These are phyloP conservation scores for Dendrocincla tyrannina DNA, from an alignment of 2,797 vertebrate genomes.

Conservation along the genomic window DNA sequence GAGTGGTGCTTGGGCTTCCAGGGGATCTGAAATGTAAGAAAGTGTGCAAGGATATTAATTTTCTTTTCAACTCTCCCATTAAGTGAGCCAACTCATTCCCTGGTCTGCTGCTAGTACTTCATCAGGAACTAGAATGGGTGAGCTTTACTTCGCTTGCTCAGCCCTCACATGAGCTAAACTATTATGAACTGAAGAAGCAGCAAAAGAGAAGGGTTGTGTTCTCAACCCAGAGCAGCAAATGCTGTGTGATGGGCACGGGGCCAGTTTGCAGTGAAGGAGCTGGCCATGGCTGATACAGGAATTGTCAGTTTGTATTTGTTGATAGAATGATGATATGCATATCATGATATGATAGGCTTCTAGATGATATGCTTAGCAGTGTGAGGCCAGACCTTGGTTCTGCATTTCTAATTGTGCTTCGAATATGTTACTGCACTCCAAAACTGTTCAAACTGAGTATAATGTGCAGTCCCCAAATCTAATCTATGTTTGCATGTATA, in stretches of 20 bases:
- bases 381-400: background rate
- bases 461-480: background rate
- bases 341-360: background rate
- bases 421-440: background rate
- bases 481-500: background rate
- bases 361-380: background rate
- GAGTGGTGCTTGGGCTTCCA: background rate
- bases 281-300: background rate
- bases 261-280: background rate
- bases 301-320: background rate
- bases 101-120: background rate
- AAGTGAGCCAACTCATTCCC: background rate
- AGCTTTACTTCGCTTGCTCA: background rate
- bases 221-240: background rate
- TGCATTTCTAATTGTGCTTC: background rate
- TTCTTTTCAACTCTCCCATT: background rate
- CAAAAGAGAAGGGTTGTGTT: background rate
- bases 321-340: too few relatives aligned
- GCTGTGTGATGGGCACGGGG: rapidly evolving
- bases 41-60: background rate
- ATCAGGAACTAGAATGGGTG: background rate
- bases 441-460: background rate
- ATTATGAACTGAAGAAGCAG: background rate
- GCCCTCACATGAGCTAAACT: background rate
- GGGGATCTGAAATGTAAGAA: background rate